Evolutionary conservation across 30 jellyfish, hydroid and myxozoan species (phyloP).

Genomic region (Catostylus mosaicus): DNA sequence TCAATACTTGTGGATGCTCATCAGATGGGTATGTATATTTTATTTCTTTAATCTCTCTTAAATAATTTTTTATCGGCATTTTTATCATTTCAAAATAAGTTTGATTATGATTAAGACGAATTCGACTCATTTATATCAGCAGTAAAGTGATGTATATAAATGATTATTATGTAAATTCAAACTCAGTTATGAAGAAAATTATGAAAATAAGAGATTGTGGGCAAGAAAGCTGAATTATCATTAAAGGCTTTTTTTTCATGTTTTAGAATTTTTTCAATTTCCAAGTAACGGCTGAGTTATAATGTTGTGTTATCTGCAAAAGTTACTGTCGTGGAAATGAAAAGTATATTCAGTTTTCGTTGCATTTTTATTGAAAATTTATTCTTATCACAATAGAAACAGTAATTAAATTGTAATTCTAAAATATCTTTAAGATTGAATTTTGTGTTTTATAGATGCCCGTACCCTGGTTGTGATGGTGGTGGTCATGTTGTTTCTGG

Average conservation of each 20-base stretch:
- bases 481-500: constrained; percentile 68
- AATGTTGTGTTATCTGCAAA: not conserved
- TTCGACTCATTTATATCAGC: no score
- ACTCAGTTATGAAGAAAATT: not conserved
- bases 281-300: not conserved
- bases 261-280: not conserved
- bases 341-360: not conserved
- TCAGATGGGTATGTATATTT: constrained; percentile 2
- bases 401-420: not conserved
- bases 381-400: not conserved
- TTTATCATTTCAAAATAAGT: not conserved
- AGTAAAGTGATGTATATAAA: no score
- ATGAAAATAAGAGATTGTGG: not conserved
- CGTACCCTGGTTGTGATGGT: constrained; percentile 73
- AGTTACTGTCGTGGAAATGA: not conserved
- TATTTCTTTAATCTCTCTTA: not conserved
- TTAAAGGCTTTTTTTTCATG: no score
- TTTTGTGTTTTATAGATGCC: constrained; percentile 37
- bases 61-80: not conserved
- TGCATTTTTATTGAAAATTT: not conserved
- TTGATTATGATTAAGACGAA: not conserved
- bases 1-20: not conserved
- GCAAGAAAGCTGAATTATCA: not conserved
- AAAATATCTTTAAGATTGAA: not conserved
- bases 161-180: no score